A percentile compares a stretch with the other conserved stretches of the same genome.
These are phyloP conservation scores for Trichoplusia ni DNA, from an alignment of 1,140 invertebrate species.

Conservation along the genomic window DNA sequence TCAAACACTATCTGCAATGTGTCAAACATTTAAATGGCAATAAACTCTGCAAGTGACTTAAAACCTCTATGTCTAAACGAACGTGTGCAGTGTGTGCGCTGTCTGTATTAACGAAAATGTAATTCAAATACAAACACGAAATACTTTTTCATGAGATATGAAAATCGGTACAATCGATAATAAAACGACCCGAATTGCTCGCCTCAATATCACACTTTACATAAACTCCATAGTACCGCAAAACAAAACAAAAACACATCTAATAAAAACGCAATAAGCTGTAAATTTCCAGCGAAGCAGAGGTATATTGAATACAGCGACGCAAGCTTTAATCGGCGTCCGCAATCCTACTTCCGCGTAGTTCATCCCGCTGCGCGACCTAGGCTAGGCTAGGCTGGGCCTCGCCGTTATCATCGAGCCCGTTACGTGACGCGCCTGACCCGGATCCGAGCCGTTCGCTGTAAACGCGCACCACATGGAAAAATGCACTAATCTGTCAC, in stretches of 20 bases:
- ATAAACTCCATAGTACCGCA: neutral
- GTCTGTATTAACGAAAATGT: no score
- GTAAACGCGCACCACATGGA: conserved; percentile 50
- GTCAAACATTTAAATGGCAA: no score
- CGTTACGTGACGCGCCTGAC: conserved; percentile 77
- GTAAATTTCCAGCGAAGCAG: neutral
- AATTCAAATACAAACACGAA: no score
- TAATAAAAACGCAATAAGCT: neutral
- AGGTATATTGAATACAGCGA: conserved; percentile 1
- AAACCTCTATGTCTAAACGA: no score
- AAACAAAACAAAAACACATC: neutral
- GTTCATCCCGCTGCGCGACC: conserved; percentile 76
- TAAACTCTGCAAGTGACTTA: no score
- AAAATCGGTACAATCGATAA: neutral
- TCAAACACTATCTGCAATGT: no score
- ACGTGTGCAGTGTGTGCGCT: no score
- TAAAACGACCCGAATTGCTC: conserved; percentile 4
- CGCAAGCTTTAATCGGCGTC: conserved; percentile 49
- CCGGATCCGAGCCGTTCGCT: conserved; percentile 62
- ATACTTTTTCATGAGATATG: no score
- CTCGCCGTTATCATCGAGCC: conserved; percentile 67
- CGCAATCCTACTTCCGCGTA: conserved; percentile 66
- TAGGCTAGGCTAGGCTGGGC: conserved; percentile 53
- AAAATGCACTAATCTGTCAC: conserved; percentile 66
- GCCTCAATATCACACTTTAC: neutral